Conservation (phyloP, 2,797 vertebrate genomes). For the Semotilus atromaculatus region DNA sequence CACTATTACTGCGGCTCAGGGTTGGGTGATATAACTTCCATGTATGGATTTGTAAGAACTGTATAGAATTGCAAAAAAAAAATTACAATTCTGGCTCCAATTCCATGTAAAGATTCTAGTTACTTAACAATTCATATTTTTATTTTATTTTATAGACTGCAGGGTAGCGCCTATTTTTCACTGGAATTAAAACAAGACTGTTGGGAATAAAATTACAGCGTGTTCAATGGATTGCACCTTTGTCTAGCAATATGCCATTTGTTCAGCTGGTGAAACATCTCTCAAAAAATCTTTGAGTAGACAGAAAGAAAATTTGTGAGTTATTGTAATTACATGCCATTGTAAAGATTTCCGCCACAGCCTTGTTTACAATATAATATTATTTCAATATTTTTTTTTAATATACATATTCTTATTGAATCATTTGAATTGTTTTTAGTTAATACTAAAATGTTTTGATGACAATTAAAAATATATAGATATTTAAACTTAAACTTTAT, state of each 20-base stretch:
- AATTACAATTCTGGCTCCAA: not conserved
- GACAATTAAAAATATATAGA: not conserved
- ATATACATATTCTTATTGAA: not conserved
- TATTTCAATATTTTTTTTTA: not conserved
- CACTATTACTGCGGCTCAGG: constrained; percentile 2
- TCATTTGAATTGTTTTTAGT: not conserved
- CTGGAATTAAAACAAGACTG: not conserved
- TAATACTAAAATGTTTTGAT: not conserved
- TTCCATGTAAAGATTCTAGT: not conserved
- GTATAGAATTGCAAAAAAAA: not conserved
- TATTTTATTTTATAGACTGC: not conserved
- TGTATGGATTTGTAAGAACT: not conserved
- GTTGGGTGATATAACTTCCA: constrained; percentile 7
- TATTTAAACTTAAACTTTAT: not conserved
- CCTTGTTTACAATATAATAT: no score
- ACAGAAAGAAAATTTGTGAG: not conserved
- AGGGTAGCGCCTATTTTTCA: not conserved
- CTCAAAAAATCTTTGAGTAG: not conserved
- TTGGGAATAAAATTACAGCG: no score
- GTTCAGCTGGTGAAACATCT: not conserved
- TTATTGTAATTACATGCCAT: not conserved
- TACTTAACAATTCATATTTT: not conserved
- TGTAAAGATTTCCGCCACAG: not conserved
- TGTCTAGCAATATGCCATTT: not conserved
- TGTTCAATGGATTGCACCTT: no score